Evolutionary conservation across 35 echinoderm and acorn worm species (phyloP).

Genomic region (Holothuria glaberrima): DNA sequence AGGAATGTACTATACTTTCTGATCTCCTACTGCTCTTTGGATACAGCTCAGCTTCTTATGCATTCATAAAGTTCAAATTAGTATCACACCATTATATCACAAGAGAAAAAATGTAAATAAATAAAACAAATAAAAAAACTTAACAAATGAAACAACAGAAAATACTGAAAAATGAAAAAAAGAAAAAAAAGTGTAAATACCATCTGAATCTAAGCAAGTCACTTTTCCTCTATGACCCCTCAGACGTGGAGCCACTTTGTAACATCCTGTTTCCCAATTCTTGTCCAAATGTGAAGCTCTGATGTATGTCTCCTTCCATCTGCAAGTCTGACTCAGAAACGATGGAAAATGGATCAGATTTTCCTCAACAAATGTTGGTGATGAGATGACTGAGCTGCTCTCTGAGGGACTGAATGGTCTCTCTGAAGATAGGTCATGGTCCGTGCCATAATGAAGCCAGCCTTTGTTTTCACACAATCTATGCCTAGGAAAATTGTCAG

Average conservation of each 20-base stretch:
- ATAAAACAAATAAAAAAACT: too few relatives aligned
- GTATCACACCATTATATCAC: too few relatives aligned
- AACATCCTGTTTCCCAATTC: conserved; percentile 11
- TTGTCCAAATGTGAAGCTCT: not conserved
- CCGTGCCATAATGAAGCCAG: conserved; percentile 3
- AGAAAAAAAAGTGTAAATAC: too few relatives aligned
- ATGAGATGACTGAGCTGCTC: not conserved
- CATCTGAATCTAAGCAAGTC: too few relatives aligned
- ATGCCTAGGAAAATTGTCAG: not conserved
- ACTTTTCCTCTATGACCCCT: too few relatives aligned
- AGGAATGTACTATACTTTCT: too few relatives aligned
- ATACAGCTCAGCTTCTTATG: too few relatives aligned
- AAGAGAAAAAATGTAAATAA: too few relatives aligned
- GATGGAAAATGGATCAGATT: conserved; percentile 8
- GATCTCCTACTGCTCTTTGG: too few relatives aligned
- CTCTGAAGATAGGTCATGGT: conserved; percentile 6
- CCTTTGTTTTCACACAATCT: not conserved
- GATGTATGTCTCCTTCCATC: not conserved
- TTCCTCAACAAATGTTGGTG: conserved; percentile 8
- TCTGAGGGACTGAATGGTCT: not conserved
- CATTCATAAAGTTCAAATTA: too few relatives aligned
- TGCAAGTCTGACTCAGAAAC: not conserved
- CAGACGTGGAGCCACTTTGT: not conserved
- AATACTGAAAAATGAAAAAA: too few relatives aligned
- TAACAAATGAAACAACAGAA: too few relatives aligned